phyloP scores from a whole-genome alignment of 2,888 invertebrate species.

The Aphidoletes aphidimyza region DNA sequence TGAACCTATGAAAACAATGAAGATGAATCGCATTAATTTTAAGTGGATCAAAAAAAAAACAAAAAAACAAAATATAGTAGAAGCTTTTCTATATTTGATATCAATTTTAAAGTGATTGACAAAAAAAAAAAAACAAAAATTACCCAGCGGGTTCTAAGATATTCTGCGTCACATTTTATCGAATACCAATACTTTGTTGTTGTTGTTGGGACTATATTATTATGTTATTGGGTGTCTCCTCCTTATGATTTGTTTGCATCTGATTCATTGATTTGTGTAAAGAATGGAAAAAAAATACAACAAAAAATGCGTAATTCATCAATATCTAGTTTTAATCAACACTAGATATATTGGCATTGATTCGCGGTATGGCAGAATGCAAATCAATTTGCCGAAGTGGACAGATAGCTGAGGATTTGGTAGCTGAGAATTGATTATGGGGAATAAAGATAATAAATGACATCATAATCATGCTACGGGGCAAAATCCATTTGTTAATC shows the following conservation, averaged over 20 bases:
- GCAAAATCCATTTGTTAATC: too few relatives aligned
- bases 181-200: too few relatives aligned
- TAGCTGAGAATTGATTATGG: too few relatives aligned
- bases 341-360: neutral
- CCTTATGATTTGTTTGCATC: neutral
- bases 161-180: neutral
- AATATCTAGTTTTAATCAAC: neutral
- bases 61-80: neutral
- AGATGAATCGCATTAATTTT: conserved; percentile 9
- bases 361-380: too few relatives aligned
- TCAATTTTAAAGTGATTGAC: neutral
- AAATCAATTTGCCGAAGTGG: too few relatives aligned
- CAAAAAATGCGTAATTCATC: neutral
- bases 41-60: neutral
- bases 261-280: neutral
- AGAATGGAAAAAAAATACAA: neutral
- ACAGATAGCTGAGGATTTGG: too few relatives aligned
- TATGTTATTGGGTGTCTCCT: too few relatives aligned
- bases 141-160: neutral
- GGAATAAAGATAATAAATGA: too few relatives aligned
- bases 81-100: neutral
- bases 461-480: too few relatives aligned
- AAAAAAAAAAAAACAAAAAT: neutral
- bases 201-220: too few relatives aligned
- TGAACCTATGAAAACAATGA: neutral